Percentiles rank a stretch among this genome's conserved stretches.
These are phyloP conservation scores for Phyllostomus discolor DNA, from an alignment of 2,113 vertebrate genomes.

Conservation along the genomic window DNA sequence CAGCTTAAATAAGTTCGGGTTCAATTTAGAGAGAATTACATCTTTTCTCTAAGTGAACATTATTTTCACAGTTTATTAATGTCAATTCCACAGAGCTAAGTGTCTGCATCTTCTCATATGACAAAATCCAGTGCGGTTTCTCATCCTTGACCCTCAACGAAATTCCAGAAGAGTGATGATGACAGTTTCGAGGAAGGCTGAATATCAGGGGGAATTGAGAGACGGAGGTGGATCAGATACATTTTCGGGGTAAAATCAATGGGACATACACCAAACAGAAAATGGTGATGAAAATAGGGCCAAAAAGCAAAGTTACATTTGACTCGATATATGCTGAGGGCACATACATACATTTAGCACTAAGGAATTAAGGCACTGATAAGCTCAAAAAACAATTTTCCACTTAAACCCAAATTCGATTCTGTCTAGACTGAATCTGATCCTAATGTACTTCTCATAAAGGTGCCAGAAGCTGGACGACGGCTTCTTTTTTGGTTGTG, in stretches of 20 bases:
- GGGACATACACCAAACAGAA: neutral
- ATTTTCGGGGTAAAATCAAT: neutral
- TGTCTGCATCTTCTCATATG: slow-evolving; percentile 11
- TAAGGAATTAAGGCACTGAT: slow-evolving; percentile 34
- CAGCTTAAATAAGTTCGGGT: neutral
- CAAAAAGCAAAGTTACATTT: neutral
- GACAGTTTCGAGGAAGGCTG: neutral
- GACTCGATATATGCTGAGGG: neutral
- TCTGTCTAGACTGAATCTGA: slow-evolving; percentile 60
- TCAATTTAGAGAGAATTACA: slow-evolving; percentile 27
- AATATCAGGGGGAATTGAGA: neutral
- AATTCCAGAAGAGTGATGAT: neutral
- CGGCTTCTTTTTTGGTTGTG: slow-evolving; percentile 36
- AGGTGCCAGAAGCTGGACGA: slow-evolving; percentile 37
- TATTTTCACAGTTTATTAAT: slow-evolving; percentile 60
- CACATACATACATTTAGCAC: neutral
- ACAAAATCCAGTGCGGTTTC: neutral
- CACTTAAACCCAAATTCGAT: slow-evolving; percentile 43
- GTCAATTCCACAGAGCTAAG: slow-evolving; percentile 22
- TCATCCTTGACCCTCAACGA: slow-evolving; percentile 42
- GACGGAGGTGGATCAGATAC: neutral
- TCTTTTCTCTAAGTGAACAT: slow-evolving; percentile 43
- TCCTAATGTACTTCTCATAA: slow-evolving; percentile 49
- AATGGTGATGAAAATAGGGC: neutral
- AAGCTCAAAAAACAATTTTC: slow-evolving; percentile 48